Conservation (phyloP, 1,140 invertebrate species). For the Drosophila varians region DNA sequence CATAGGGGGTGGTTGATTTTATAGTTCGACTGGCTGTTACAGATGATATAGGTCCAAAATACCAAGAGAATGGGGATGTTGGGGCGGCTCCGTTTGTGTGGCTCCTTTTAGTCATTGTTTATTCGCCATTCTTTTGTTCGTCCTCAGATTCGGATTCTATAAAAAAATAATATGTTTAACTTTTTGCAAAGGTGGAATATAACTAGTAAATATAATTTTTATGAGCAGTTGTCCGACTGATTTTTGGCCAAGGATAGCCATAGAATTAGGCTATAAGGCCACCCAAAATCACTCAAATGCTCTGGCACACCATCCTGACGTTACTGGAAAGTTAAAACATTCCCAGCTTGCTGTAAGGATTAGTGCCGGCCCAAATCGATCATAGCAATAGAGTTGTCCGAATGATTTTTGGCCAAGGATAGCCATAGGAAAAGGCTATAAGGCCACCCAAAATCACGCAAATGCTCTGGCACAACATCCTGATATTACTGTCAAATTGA, state of each 20-base stretch:
- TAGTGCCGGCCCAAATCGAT: slow-evolving; percentile 5
- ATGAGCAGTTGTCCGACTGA: slow-evolving; percentile 39
- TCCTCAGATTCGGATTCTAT: slow-evolving; percentile 83
- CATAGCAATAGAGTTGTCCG: slow-evolving; percentile 2
- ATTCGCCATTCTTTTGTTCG: slow-evolving; percentile 76
- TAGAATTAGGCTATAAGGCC: slow-evolving; percentile 67
- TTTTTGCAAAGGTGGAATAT: too few relatives aligned
- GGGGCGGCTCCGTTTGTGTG: slow-evolving; percentile 40
- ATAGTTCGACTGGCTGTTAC: slow-evolving; percentile 26
- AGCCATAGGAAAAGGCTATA: slow-evolving; percentile 57
- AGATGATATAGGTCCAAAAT: slow-evolving; percentile 35
- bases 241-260: slow-evolving; percentile 76
- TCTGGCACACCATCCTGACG: slow-evolving; percentile 42
- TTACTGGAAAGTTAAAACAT: not conserved
- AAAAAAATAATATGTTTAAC: slow-evolving; percentile 17
- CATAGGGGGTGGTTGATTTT: slow-evolving; percentile 8
- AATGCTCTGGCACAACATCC: not conserved
- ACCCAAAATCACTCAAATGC: slow-evolving; percentile 77
- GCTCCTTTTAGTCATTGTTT: slow-evolving; percentile 35
- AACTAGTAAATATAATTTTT: too few relatives aligned
- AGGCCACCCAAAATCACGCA: slow-evolving; percentile 74
- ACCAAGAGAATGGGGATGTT: slow-evolving; percentile 25
- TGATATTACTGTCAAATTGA: not conserved
- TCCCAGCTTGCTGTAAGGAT: not conserved
- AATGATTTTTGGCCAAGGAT: slow-evolving; percentile 58